Conservation (phyloP, 2,113 vertebrate species). For the Bufo gargarizans region DNA sequence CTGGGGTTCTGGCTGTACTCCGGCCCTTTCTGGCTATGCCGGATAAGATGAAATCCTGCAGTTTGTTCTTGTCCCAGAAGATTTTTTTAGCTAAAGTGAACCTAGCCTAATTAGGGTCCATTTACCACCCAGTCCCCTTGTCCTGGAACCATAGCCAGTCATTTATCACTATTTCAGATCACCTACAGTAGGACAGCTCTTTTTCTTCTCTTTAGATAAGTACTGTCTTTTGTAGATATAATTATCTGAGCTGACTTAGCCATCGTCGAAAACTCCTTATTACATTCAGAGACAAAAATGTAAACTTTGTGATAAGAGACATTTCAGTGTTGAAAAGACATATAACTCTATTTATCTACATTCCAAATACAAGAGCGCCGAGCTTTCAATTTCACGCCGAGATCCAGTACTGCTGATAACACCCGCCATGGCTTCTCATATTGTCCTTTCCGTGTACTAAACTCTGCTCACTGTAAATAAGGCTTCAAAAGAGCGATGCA, state of each 20-base stretch:
- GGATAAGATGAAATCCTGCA: too few relatives aligned
- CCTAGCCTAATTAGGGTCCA: background rate
- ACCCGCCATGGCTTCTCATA: slow-evolving; percentile 2
- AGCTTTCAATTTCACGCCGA: background rate
- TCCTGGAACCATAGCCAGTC: background rate
- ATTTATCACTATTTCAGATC: background rate
- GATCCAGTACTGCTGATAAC: slow-evolving; percentile 15
- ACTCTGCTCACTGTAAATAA: slow-evolving; percentile 33
- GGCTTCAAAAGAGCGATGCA: slow-evolving; percentile 32
- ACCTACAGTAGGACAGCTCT: background rate
- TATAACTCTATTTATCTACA: slow-evolving; percentile 13
- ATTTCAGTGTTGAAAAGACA: background rate
- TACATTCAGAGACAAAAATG: slow-evolving; percentile 27
- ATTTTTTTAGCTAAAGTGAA: too few relatives aligned
- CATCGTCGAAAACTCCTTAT: slow-evolving; percentile 1
- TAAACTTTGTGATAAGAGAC: slow-evolving; percentile 28
- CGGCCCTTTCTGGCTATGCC: too few relatives aligned
- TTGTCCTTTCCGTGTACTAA: background rate
- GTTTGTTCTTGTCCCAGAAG: too few relatives aligned
- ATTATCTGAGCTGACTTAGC: background rate
- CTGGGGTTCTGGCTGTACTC: too few relatives aligned
- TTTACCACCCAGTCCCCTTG: background rate
- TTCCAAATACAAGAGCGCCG: slow-evolving; percentile 20
- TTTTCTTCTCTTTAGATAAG: background rate
- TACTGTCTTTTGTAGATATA: background rate